Evolutionary conservation across 2,113 vertebrate species (phyloP), one percentile per base, ranked within the genome.

Genomic region (cat (Felis catus)): DNA sequence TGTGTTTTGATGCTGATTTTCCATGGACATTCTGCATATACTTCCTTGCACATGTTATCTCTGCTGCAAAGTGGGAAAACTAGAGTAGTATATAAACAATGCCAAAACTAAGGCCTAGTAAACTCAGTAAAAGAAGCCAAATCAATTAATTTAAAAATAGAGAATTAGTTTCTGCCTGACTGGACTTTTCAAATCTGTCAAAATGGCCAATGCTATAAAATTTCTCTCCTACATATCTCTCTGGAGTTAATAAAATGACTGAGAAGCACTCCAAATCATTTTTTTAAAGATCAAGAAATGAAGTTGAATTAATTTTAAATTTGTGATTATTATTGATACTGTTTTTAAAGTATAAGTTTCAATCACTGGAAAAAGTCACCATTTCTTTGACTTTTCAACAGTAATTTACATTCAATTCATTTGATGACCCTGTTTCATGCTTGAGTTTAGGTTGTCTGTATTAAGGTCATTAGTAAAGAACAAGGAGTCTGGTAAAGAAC

Each of bases 361-460:
- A 65, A 45, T 65, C 63, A 94, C 55, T 79, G 25, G 63, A 23
- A 78, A 71, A 95, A 85, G 16, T 85, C 48, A 78, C 41, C 33
- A 45, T 91, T 93, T 93, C 25, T 82, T 89, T 55, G 18, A 51
- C n/a, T 83, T 3, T 92, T 66, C 31, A 81, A 61, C 92, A 95
- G 31, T 73, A 83, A 89, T 92, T 91, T 85, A 55, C 16, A 92
- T 88, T 66, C 45, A 71, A 36, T 94, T 48, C 19, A 70, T 45
- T 78, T 73, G n/a, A 76, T 92, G 51, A 16, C 39, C 23, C 79
- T 85, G 25, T 89, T 85, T 92, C 31, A 27, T 39, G 70, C 41
- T 65, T 92, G 58, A 71, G 27, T 18, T 79, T 61, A n/a, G 5
- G 13, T 55, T 92, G 23, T 85, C 23, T 76, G 2, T 76, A 31